phyloP scores from a whole-genome alignment of 2,888 invertebrate species.

The Notodonta dromedarius region DNA sequence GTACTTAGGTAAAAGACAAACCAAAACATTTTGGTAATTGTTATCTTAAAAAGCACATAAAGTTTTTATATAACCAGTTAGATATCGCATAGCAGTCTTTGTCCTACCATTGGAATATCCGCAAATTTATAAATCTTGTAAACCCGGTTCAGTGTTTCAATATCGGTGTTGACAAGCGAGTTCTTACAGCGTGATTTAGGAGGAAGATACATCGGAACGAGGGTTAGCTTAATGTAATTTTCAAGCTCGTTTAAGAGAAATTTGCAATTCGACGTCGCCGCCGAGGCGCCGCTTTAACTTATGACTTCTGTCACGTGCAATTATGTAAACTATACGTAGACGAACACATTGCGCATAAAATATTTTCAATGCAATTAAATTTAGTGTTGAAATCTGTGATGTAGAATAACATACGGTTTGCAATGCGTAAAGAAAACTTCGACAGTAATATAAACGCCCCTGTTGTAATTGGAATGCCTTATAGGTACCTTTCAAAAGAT shows the following conservation, averaged over 20 bases:
- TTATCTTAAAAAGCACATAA: too few species aligned
- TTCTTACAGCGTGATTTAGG: constrained; percentile 51
- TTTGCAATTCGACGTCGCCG: constrained; percentile 49
- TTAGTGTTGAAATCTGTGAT: too few species aligned
- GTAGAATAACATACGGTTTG: not conserved
- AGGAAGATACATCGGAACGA: constrained; percentile 56
- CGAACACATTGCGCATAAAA: too few species aligned
- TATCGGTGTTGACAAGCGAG: constrained; percentile 28
- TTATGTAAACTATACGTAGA: not conserved
- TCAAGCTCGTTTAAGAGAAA: constrained; percentile 51
- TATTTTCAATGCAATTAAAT: too few species aligned
- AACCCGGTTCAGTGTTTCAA: constrained; percentile 3
- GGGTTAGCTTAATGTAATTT: constrained; percentile 64
- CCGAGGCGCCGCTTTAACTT: constrained; percentile 12
- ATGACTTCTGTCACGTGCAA: constrained; percentile 6
- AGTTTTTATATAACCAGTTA: too few species aligned
- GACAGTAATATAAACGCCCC: too few species aligned
- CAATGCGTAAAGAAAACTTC: not conserved
- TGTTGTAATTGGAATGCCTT: not conserved
- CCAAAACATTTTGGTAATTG: too few species aligned
- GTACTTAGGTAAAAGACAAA: too few species aligned
- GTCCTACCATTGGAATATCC: not conserved
- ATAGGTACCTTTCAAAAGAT: constrained; percentile 7
- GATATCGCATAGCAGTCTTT: not conserved
- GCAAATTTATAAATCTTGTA: not conserved